Evolutionary conservation across 2,113 vertebrate species (phyloP), one percentile per base, ranked within the genome.

Genomic region (Halichoerus grypus): DNA sequence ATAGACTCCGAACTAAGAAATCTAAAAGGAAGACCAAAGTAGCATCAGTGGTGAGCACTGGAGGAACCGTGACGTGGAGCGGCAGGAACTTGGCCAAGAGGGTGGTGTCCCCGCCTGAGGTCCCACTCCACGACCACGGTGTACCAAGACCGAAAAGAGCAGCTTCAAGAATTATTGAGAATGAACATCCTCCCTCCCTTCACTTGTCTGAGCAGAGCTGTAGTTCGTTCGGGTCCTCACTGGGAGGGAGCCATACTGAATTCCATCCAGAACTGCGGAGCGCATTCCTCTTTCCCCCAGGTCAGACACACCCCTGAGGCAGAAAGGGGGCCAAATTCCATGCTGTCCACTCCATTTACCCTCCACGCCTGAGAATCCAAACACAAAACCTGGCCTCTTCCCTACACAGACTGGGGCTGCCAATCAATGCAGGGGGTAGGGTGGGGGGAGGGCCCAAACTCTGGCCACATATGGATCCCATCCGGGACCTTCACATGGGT

Each of bases 1-100:
- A 94, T 76, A 97, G 91, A 63, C 59, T 39, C 81, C 1, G 21
- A 57, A 72, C 77, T 42, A 79, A 86, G 87, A 79, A 82, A 72
- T 88, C 36, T 87, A 26, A 69, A 36, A 22, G 65, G 71, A 93
- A 84, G 42, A 69, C 6, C 71, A 53, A 72, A 91, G 24, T n/a
- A 42, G 59, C 39, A 7, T 49, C 67, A 1, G 51, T 36, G 87
- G 24, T 2, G 10, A 51, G 59, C 1, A 5, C 39, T 42, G 49
- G 12, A 59, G 63, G 26, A 76, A 28, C 33, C 2, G 0, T 28
- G 28, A 53, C n/a, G 12, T 7, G 1, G 8, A 10, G 7, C 7
- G 1, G 65, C 28, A 59, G 90, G 86, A 24, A 11, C 1, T 6
- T 14, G 74, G 46, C 24, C 82, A 80, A 46, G 42, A 49, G 53